phyloP scores from a whole-genome alignment of 2,113 vertebrate species.

The Morphnarchus princeps region DNA sequence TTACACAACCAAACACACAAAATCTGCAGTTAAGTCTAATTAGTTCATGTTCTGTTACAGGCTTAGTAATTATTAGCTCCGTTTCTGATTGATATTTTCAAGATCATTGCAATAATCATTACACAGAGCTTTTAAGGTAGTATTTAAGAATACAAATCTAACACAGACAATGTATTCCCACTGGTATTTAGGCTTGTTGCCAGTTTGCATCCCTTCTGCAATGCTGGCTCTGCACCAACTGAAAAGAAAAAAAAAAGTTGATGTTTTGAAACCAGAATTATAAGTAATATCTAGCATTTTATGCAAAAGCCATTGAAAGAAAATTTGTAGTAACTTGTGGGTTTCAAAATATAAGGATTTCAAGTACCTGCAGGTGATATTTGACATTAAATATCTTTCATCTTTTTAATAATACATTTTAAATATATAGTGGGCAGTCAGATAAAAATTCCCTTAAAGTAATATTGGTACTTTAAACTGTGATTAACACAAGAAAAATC shows the following conservation, averaged over 20 bases:
- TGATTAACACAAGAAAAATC: neutral
- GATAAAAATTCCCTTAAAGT: neutral
- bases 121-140: conserved; percentile 55
- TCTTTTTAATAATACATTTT: neutral
- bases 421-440: neutral
- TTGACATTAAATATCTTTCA: neutral
- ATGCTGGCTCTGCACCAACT: conserved; percentile 45
- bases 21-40: conserved; percentile 55
- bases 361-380: neutral
- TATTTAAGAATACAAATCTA: conserved; percentile 53
- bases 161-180: conserved; percentile 28
- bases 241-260: neutral
- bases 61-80: conserved; percentile 58
- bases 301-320: neutral
- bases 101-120: conserved; percentile 36
- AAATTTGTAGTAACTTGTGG: neutral
- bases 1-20: conserved; percentile 54
- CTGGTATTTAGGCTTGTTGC: conserved; percentile 42
- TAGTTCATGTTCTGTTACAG: conserved; percentile 48
- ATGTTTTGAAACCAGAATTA: conserved; percentile 8
- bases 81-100: conserved; percentile 70
- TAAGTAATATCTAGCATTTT: neutral
- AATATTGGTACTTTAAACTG: neutral
- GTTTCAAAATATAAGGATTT: neutral
- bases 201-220: conserved; percentile 46